These are phyloP conservation scores for Homarus americanus DNA, from an alignment of 1,140 invertebrate genomes.

Conservation along the genomic window DNA sequence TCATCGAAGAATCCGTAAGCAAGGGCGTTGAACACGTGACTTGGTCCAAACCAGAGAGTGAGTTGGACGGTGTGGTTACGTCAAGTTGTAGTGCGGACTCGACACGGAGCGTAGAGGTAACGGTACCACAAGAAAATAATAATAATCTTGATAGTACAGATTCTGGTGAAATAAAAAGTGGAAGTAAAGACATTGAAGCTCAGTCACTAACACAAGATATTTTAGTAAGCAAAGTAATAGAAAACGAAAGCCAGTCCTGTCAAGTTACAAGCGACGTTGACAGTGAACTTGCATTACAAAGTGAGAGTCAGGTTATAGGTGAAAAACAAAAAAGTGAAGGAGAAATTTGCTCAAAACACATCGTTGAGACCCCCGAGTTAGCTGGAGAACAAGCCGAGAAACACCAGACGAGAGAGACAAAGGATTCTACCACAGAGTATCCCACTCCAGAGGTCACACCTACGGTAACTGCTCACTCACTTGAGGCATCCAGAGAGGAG, in stretches of 20 bases:
- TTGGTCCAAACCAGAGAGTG: background rate
- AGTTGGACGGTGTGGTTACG: background rate
- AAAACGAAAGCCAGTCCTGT: background rate
- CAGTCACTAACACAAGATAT: background rate
- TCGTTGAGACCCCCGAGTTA: background rate
- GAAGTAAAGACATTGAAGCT: background rate
- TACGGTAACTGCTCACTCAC: background rate
- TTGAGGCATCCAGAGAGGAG: background rate
- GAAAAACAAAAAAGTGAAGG: background rate
- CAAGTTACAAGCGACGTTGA: background rate
- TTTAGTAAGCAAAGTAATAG: background rate
- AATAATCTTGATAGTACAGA: background rate
- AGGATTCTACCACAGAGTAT: background rate
- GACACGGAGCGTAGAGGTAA: background rate
- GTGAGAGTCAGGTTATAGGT: background rate
- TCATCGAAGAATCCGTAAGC: slow-evolving; percentile 50
- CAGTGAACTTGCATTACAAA: background rate
- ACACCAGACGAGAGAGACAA: background rate
- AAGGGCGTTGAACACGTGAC: slow-evolving; percentile 12
- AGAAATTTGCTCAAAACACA: background rate
- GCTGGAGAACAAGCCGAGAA: background rate
- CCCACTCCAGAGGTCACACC: background rate
- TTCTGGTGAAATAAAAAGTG: background rate
- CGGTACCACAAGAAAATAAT: background rate
- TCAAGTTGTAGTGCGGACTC: background rate